These are phyloP conservation scores for Drosophila tripunctata DNA, from an alignment of 2,888 invertebrate genomes.

Conservation along the genomic window DNA sequence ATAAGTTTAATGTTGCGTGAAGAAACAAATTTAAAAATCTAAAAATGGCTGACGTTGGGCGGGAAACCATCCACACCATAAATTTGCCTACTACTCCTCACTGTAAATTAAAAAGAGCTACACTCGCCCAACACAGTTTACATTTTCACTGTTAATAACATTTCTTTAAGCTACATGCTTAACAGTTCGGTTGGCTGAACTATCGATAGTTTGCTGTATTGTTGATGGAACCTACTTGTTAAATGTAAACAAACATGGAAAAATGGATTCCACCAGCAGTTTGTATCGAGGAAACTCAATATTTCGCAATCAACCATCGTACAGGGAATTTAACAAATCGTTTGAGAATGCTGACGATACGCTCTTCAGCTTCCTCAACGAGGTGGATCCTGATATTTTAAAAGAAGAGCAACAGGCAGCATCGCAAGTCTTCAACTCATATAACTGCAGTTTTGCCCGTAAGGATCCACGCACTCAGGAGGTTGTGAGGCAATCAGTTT, in stretches of 20 bases:
- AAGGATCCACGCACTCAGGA: slow-evolving; percentile 76
- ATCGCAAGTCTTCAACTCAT: slow-evolving; percentile 28
- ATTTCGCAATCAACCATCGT: slow-evolving; percentile 73
- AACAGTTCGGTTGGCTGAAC: no score
- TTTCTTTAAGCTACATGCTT: no score
- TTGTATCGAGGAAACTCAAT: slow-evolving; percentile 29
- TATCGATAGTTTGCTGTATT: no score
- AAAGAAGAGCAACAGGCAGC: slow-evolving; percentile 34
- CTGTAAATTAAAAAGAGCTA: not conserved
- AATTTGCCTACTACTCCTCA: not conserved
- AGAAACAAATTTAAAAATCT: slow-evolving; percentile 13
- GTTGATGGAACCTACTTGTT: not conserved
- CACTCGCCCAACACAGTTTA: not conserved
- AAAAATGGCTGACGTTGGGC: not conserved
- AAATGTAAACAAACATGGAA: slow-evolving; percentile 2
- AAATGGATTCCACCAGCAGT: slow-evolving; percentile 18
- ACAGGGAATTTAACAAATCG: slow-evolving; percentile 72
- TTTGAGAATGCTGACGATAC: slow-evolving; percentile 70
- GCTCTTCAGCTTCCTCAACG: slow-evolving; percentile 67
- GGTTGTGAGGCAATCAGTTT: slow-evolving; percentile 19
- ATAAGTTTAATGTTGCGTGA: slow-evolving; percentile 49
- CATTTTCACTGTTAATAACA: slow-evolving; percentile 20
- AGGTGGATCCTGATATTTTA: slow-evolving; percentile 62
- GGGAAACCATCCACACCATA: no score
- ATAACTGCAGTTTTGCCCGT: slow-evolving; percentile 5